Base-by-base conservation (phyloP, 2,113 vertebrate species). In the Cryptotis parvus region DNA sequence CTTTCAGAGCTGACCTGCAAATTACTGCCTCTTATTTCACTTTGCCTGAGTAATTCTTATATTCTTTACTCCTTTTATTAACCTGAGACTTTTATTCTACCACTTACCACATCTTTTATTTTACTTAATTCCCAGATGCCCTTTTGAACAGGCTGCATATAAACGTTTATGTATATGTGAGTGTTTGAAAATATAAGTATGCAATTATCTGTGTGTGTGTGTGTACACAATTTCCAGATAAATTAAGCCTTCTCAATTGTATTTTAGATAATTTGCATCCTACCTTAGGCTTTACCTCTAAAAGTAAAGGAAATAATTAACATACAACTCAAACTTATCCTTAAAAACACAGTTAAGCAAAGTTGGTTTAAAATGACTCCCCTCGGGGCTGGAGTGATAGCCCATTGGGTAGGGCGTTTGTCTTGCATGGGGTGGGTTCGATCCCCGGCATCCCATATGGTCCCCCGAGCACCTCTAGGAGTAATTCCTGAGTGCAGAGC, bases 271-370 rank as follows among this genome's bases (percentile, higher is more conserved):
- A 84, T 27, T 5, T 10, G 9, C 12, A 24, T 43, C 24, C 7
- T 75, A 7, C 3, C 45, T 78, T 35, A 14, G 11, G 7, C 24
- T 94, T 89, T 76, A 22, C 14, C 9, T 65, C 78, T 87, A 87
- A 94, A 22, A 49, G 4, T 1, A 80, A 92, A 87, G 7, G 8
- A 85, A 37, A 90, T 2, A 58, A n/a, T 77, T 89, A 81, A 39
- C 90, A 35, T n/a, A 66, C 35, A 66, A 84, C 86, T 77, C 43
- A 90, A 18, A 12, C 1, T 89, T 92, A 24, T 52, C 1, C 26
- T 41, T 74, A 12, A 72, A 81, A 74, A 29, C 4, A 37, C 14
- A 66, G 83, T 63, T 9, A 84, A 9, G n/a, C 1, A 58, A 45
- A 58, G 69, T 2, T 49, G 5, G 4, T 77, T 89, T 77, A 63